Conservation (phyloP, 1,140 invertebrate species). For the Conus ventricosus region DNA sequence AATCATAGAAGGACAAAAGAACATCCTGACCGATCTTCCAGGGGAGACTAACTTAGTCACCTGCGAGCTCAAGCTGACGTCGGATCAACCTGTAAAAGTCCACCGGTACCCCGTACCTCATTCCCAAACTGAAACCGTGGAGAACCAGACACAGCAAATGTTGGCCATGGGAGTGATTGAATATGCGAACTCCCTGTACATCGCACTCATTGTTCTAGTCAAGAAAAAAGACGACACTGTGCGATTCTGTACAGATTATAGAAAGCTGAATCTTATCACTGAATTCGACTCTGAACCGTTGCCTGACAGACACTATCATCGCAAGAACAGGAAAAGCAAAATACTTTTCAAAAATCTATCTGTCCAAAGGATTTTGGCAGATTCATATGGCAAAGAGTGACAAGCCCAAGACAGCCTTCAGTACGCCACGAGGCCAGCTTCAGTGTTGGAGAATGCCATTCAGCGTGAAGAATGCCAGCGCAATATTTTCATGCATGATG, state of each 20-base stretch:
- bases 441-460: slow-evolving; percentile 27
- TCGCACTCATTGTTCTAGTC: slow-evolving; percentile 76
- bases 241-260: slow-evolving; percentile 77
- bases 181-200: slow-evolving; percentile 73
- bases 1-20: too few relatives aligned
- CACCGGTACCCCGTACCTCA: too few relatives aligned
- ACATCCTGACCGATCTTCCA: too few relatives aligned
- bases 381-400: slow-evolving; percentile 25
- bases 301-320: slow-evolving; percentile 51
- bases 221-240: slow-evolving; percentile 73
- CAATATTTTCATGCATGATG: too few relatives aligned
- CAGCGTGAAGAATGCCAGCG: too few relatives aligned
- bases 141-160: slow-evolving; percentile 67
- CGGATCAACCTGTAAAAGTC: too few relatives aligned
- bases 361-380: slow-evolving; percentile 51
- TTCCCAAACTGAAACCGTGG: too few relatives aligned
- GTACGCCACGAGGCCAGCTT: slow-evolving; percentile 36
- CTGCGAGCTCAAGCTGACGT: too few relatives aligned
- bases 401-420: slow-evolving; percentile 37
- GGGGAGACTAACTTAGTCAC: too few relatives aligned
- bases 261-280: slow-evolving; percentile 49
- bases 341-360: slow-evolving; percentile 36
- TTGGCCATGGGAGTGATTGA: slow-evolving; percentile 69
- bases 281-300: slow-evolving; percentile 55
- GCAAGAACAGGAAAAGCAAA: slow-evolving; percentile 5